A percentile compares a stretch with the other conserved stretches of the same genome.
phyloP scores from a whole-genome alignment of 1,140 invertebrate species.

The Drosophila obscura region DNA sequence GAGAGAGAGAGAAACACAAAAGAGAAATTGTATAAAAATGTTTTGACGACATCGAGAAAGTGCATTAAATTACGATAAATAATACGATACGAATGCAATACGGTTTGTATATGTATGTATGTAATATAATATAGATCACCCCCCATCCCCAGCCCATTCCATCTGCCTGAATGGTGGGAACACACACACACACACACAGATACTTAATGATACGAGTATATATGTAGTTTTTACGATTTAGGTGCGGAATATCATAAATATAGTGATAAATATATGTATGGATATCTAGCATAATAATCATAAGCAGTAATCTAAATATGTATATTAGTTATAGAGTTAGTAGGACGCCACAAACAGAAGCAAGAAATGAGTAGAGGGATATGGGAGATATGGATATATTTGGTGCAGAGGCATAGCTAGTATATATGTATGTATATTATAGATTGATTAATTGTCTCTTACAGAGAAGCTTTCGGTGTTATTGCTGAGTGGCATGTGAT shows the following conservation, averaged over 20 bases:
- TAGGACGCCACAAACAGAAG: slow-evolving; percentile 1
- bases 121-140: slow-evolving; percentile 20
- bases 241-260: slow-evolving; percentile 4
- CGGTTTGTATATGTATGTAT: slow-evolving; percentile 31
- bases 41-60: slow-evolving; percentile 30
- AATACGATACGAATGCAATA: slow-evolving; percentile 36
- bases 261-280: neutral
- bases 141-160: no score
- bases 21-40: slow-evolving; percentile 33
- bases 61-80: slow-evolving; percentile 39
- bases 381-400: neutral
- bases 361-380: slow-evolving; percentile 4
- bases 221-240: neutral
- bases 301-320: neutral
- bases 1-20: slow-evolving; percentile 44
- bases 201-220: slow-evolving; percentile 11
- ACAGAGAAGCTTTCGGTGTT: slow-evolving; percentile 86
- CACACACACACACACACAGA: slow-evolving; percentile 7
- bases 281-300: no score
- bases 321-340: no score
- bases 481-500: slow-evolving; percentile 86
- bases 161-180: slow-evolving; percentile 9
- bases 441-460: slow-evolving; percentile 66
- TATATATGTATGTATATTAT: slow-evolving; percentile 5
- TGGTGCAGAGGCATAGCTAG: slow-evolving; percentile 5